Conservation (phyloP, 2,797 vertebrate genomes). For the Galaxias olidus region DNA sequence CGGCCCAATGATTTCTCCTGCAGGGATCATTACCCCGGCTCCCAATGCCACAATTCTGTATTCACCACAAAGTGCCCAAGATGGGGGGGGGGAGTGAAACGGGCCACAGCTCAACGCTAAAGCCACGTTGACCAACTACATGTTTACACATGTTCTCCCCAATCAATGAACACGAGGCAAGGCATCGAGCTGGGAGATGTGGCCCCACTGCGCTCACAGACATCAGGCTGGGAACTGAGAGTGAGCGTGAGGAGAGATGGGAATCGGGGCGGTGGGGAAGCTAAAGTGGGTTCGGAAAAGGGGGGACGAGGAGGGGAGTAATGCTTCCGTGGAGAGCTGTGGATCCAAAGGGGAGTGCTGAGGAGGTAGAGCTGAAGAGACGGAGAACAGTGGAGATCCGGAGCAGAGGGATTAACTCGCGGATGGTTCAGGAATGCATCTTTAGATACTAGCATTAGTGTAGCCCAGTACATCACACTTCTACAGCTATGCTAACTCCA, state of each 20-base stretch:
- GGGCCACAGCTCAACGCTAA: conserved; percentile 8
- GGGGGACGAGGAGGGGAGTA: no score
- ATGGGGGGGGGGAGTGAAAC: background rate
- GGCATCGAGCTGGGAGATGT: conserved; percentile 11
- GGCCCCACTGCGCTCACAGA: background rate
- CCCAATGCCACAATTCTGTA: no score
- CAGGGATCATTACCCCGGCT: no score
- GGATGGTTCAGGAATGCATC: background rate
- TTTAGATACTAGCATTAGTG: background rate
- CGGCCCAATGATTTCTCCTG: background rate
- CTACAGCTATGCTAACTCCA: conserved; percentile 25
- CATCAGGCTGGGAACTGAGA: no score
- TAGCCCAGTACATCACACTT: conserved; percentile 27
- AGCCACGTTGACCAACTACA: conserved; percentile 1
- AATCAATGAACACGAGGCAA: conserved; percentile 29
- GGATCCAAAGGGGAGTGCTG: no score
- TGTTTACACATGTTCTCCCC: conserved; percentile 21
- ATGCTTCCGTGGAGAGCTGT: no score
- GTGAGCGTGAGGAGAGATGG: background rate
- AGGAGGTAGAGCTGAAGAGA: no score
- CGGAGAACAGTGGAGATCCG: no score
- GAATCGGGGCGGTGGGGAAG: no score
- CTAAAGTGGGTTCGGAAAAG: no score
- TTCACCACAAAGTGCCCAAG: background rate
- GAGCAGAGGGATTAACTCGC: background rate